Evolutionary conservation across 2,113 vertebrate genomes (phyloP), one percentile per base, ranked within the genome.

Genomic region (Anoura caudifer): DNA sequence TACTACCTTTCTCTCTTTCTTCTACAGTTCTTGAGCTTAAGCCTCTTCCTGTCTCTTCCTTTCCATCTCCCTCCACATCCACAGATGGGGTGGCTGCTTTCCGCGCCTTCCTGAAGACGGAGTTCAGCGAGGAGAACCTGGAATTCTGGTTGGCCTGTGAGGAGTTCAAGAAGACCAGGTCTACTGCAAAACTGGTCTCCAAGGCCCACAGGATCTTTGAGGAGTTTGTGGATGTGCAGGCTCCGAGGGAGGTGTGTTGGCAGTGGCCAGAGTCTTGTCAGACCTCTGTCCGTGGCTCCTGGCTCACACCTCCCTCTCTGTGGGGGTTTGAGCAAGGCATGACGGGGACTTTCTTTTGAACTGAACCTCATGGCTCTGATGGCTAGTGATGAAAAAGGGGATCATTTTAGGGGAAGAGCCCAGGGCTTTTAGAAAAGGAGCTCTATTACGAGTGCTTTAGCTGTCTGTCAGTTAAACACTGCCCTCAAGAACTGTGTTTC

Each of bases 91-190:
- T 99, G 96, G 99, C 99, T 0, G 99, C 99, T 31, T 99, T 99
- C 97, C 99, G 99, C 0, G 98, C 99, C 90, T 99, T 99, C 98
- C 97, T 99, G 96, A 98, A 99, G 93, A 99, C 99, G 0, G 99
- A 99, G 97, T 99, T 99, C 98, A 99, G 99, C 0, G 99, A 99
- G 97, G 99, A 99, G 98, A 99, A 99, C 98, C 98, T 99, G 73
- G 99, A 99, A 22, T 99, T 99, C 98, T 99, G 99, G 99, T 97
- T 99, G 9, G 99, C 99, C 82, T 99, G 99, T 0, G 99, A 99
- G 95, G 99, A 99, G 73, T 99, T 99, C 98, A 99, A 99, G 97
- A 99, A 97, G 96, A 99, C 98, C 65, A 99, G 99, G 86, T 99
- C 98, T 0, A 84, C 98, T 0, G 96, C 98, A 85, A 99, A 99